Base-by-base conservation (phyloP, 2,888 invertebrate genomes). In the Dorcus hopei region DNA sequence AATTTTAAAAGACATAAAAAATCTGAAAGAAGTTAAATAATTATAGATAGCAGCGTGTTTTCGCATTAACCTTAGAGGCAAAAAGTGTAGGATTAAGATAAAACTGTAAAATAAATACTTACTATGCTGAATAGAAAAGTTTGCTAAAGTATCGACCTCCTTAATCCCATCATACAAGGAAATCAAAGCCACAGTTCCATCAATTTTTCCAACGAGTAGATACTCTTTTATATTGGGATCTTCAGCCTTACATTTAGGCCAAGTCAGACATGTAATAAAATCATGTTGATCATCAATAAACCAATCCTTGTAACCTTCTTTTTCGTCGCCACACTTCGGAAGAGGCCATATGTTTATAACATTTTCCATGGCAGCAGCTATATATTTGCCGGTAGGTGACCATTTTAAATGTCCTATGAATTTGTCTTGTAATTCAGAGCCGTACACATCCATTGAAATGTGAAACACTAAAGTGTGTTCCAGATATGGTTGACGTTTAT, bases 331-430 rank as follows among this genome's bases (percentile, higher is more conserved):
- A 2, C 65, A 62, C 62, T 68, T 71, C 72, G 81, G 80, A 45
- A 82, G 70, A 3, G 78, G 77, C 84, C 85, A 86, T 55, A 86
- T 80, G 68, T 86, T 85, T 50, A 86, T 68, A 42, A 82, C 77
- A 64, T 80, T 81, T 51, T 83, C 83, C 76, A 84, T 79, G n/a
- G 82, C 78, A 0, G 82, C 85, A 11, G 84, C 83, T 9, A 86
- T 68, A 64, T 81, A 80, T 59, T 80, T 78, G 0, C 85, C 85
- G 33, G 75, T 77, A 3, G 81, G 73, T 49, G 82, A 83, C 84
- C 84, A 85, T 58, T 78, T 76, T 14, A 85, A 69, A 61, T 81
- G 78, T 53, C 72, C 71, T 33, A 83, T 78, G 3, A 77, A 67
- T 65, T 80, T 80, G 7, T 82, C 83, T 65, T 81, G 52, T 6